These are phyloP conservation scores for Henricia sp. DNA, from an alignment of 53 echinoderm and acorn worm species.

Conservation along the genomic window DNA sequence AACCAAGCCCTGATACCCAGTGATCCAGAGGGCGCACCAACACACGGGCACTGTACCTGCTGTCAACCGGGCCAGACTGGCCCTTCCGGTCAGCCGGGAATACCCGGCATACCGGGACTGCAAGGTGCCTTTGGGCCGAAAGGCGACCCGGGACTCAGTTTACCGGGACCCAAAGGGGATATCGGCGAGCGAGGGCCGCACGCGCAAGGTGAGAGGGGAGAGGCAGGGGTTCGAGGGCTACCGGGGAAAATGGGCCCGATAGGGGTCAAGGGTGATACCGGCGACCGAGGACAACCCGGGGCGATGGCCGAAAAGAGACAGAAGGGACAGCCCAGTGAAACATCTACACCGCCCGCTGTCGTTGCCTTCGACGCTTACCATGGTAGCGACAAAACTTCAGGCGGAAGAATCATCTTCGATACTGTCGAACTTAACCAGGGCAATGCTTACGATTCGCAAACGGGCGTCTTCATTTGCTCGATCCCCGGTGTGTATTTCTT, in stretches of 20 bases:
- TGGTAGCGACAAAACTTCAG: neutral
- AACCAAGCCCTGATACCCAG: neutral
- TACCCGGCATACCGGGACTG: constrained; percentile 3
- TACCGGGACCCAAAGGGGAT: constrained; percentile 14
- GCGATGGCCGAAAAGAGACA: neutral
- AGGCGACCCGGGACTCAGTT: too few relatives aligned
- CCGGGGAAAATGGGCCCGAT: neutral
- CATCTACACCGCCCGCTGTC: neutral
- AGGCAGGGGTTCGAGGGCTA: neutral
- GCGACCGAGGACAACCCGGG: neutral
- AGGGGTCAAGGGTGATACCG: neutral
- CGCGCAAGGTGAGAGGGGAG: neutral
- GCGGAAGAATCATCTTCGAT: neutral
- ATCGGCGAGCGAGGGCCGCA: neutral
- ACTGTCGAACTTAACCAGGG: neutral
- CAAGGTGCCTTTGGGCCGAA: neutral
- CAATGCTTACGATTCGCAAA: constrained; percentile 3
- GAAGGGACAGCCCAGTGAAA: neutral
- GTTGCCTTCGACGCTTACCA: neutral
- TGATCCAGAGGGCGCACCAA: neutral
- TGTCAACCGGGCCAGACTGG: too few relatives aligned
- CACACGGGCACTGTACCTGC: neutral
- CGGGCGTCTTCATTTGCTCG: constrained; percentile 28
- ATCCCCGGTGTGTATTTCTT: constrained; percentile 31
- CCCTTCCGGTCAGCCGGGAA: constrained; percentile 2